Conservation (phyloP, 2,113 vertebrate genomes). For the Columbina picui region DNA sequence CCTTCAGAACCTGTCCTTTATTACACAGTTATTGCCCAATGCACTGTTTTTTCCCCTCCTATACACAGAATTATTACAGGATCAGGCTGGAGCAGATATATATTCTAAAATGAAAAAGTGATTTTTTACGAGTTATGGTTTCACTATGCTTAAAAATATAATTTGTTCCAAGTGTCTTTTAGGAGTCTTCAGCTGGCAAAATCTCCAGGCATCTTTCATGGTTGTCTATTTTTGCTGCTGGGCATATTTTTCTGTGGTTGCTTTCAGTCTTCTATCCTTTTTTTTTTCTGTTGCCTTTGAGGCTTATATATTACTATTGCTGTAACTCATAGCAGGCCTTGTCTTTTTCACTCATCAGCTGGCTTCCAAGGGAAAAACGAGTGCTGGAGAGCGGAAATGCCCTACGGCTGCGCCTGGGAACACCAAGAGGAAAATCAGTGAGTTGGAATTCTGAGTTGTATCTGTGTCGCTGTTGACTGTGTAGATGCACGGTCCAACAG, state of each 20-base stretch:
- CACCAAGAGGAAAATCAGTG: constrained; percentile 91
- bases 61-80: not conserved
- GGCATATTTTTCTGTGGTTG: not conserved
- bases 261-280: not conserved
- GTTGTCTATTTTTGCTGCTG: not conserved
- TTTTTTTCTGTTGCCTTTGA: not conserved
- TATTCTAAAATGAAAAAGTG: not conserved
- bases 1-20: not conserved
- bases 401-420: constrained; percentile 78
- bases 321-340: constrained; percentile 10
- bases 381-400: constrained; percentile 74
- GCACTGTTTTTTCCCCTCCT: not conserved
- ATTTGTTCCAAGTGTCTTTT: not conserved
- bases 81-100: not conserved
- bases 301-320: not conserved
- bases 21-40: not conserved
- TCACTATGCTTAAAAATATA: not conserved
- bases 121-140: not conserved
- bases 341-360: constrained; percentile 78
- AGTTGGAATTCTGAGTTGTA: constrained; percentile 44
- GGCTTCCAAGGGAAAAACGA: constrained; percentile 85
- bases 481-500: not conserved
- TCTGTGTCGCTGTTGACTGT: not conserved
- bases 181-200: not conserved
- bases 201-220: not conserved